Evolutionary conservation across 2,113 vertebrate genomes (phyloP), one percentile per base, ranked within the genome.

Genomic region (Trogon melanurus): DNA sequence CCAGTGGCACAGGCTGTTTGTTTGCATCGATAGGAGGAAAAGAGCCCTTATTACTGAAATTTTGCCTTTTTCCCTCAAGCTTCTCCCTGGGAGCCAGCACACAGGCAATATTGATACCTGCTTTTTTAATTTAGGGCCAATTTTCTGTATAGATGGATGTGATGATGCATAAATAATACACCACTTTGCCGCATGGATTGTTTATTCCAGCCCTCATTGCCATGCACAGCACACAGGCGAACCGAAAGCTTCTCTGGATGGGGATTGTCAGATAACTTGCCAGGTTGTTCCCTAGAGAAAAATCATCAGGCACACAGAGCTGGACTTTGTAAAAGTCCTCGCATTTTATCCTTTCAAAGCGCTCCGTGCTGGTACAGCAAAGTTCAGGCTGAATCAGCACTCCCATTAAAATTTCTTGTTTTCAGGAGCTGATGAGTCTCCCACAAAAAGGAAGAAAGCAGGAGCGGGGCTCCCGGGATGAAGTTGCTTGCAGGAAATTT

Each of bases 1-100:
- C 88, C 90, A 64, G 51, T 92, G 88, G 74, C 64, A 76, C 58
- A 83, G 71, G 79, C 86, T 16, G 54, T 93, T 95, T 96, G 91
- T 97, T 96, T 97, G 91, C 89, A 89, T 87, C 27, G 67, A 50
- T 76, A 70, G 91, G 56, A 80, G 61, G 92, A 96, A 95, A 88
- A 96, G 86, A 93, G 88, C 48, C 57, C 65, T 94, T 91, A 80
- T 87, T 94, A 84, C 69, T 73, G 67, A 86, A 66, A 80, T 67
- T 80, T 53, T 90, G 36, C 74, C 30, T 79, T 91, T 18, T 79
- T 92, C 53, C 84, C 70, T 87, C 91, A 73, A 54, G 18, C 48
- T n/a, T 89, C 9, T 95, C 60, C 87, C 76, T 3, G 17, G 74
- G 80, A 92, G 73, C 70, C 26, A 79, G 60, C 62, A 79, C 3